Conservation (phyloP, 2,888 invertebrate species). For the Busseola fusca region DNA sequence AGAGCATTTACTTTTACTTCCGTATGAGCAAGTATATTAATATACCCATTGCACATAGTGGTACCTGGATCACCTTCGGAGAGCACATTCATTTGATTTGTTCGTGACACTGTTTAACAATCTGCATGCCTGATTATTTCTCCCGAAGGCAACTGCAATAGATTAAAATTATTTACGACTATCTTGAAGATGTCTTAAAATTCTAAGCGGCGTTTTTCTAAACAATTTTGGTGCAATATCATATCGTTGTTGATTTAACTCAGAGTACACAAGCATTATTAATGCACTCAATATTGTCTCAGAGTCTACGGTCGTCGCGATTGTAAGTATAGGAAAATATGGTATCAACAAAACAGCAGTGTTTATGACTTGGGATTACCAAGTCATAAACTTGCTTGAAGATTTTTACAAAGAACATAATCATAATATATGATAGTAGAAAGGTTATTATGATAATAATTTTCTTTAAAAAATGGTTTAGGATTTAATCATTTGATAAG, state of each 20-base stretch:
- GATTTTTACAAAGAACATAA: slow-evolving; percentile 12
- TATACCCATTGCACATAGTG: slow-evolving; percentile 11
- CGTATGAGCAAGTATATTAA: slow-evolving; percentile 18
- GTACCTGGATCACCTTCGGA: slow-evolving; percentile 41
- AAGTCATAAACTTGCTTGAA: too few species aligned
- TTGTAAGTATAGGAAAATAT: slow-evolving; percentile 29
- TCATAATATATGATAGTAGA: neutral
- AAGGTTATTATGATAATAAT: slow-evolving; percentile 16
- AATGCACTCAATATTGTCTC: slow-evolving; percentile 22
- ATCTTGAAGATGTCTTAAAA: slow-evolving; percentile 12
- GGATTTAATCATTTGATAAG: neutral
- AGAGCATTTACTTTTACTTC: slow-evolving; percentile 38
- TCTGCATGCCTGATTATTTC: slow-evolving; percentile 39
- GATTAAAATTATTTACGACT: slow-evolving; percentile 8
- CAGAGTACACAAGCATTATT: slow-evolving; percentile 21
- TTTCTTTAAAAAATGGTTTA: slow-evolving; percentile 7
- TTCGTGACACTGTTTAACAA: slow-evolving; percentile 45
- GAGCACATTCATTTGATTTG: slow-evolving; percentile 43
- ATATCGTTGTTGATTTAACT: slow-evolving; percentile 21
- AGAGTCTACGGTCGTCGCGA: slow-evolving; percentile 20
- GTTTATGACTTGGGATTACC: slow-evolving; percentile 33
- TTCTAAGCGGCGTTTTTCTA: neutral
- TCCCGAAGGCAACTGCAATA: slow-evolving; percentile 16
- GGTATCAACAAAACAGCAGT: slow-evolving; percentile 20
- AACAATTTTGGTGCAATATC: slow-evolving; percentile 11